A percentile compares a stretch with the other conserved stretches of the same genome.
Evolutionary conservation across 2,888 invertebrate species (phyloP).

Genomic region (Pseudococcus longispinus): DNA sequence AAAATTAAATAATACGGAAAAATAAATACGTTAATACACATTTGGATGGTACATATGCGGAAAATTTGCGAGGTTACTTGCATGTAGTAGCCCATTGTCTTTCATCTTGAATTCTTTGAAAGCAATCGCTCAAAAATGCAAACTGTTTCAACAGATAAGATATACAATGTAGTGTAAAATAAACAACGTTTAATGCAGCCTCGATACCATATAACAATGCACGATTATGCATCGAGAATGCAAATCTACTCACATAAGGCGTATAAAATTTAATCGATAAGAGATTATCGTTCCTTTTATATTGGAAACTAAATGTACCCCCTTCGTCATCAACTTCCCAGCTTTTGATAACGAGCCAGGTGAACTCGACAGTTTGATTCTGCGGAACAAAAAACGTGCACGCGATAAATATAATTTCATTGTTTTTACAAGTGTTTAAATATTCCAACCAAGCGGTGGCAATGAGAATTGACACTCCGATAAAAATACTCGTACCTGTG

Average conservation of each 20-base stretch:
- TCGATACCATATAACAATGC: background rate
- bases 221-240: background rate
- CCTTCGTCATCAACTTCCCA: constrained; percentile 93
- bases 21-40: constrained; percentile 9
- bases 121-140: constrained; percentile 89
- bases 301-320: constrained; percentile 88
- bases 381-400: constrained; percentile 60
- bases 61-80: constrained; percentile 53
- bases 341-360: constrained; percentile 82
- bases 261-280: constrained; percentile 87
- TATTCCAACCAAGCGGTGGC: background rate
- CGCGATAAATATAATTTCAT: background rate
- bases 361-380: constrained; percentile 80
- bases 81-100: constrained; percentile 60
- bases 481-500: constrained; percentile 66
- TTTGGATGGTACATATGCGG: background rate
- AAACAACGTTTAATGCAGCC: background rate
- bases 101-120: constrained; percentile 94
- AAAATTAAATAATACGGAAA: constrained; percentile 29
- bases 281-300: constrained; percentile 79
- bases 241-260: constrained; percentile 76
- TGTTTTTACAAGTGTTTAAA: background rate
- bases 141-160: constrained; percentile 68
- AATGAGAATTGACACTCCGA: constrained; percentile 3
- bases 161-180: constrained; percentile 52